Percentiles rank a stretch among this genome's conserved stretches.
phyloP scores from a whole-genome alignment of 2,888 invertebrate species.

The Macrosiphum euphorbiae region DNA sequence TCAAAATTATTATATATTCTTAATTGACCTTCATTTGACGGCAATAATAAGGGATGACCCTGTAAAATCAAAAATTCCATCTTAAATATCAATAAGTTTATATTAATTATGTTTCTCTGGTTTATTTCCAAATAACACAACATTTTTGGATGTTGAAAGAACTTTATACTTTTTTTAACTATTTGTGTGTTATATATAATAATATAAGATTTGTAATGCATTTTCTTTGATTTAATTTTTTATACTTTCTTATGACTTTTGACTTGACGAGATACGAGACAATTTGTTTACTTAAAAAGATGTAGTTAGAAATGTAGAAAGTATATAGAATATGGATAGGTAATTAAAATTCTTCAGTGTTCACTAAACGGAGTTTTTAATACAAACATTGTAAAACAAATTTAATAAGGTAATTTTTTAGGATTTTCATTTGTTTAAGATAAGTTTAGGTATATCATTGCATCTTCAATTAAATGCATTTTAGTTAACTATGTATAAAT shows the following conservation, averaged over 20 bases:
- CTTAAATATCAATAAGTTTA: background rate
- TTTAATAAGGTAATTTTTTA: background rate
- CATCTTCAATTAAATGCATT: background rate
- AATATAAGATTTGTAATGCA: background rate
- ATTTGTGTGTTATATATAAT: background rate
- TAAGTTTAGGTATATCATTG: background rate
- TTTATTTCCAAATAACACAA: too few species aligned
- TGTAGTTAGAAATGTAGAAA: background rate
- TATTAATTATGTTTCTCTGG: background rate
- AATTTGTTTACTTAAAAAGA: background rate
- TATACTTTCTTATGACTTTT: background rate
- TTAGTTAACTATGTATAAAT: background rate
- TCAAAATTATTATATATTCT: slow-evolving; percentile 68
- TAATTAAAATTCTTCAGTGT: background rate
- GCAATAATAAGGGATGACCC: background rate
- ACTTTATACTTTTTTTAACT: background rate
- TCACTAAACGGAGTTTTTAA: background rate
- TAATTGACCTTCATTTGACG: slow-evolving; percentile 67
- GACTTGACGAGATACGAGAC: background rate
- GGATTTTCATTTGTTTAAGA: background rate
- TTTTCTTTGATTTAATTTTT: background rate
- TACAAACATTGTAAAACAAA: background rate
- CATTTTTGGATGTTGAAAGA: background rate
- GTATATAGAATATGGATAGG: background rate
- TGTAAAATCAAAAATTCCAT: background rate